phyloP scores from a whole-genome alignment of 2,888 invertebrate genomes.

The Macaria liturata region DNA sequence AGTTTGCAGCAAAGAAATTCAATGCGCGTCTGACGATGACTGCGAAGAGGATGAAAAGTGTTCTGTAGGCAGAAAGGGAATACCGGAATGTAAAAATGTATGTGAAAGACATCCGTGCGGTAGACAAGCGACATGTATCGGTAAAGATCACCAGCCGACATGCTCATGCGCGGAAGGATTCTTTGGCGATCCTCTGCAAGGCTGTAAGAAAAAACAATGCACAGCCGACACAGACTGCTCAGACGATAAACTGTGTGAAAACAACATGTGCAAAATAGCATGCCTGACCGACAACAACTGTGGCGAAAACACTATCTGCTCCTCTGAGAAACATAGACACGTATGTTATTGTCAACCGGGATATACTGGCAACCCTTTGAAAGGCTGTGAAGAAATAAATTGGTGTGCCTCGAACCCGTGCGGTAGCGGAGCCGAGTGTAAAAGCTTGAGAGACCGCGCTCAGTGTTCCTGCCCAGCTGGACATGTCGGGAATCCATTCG shows the following conservation, averaged over 20 bases:
- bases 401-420: constrained; percentile 91
- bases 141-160: constrained; percentile 87
- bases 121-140: constrained; percentile 91
- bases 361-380: constrained; percentile 90
- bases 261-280: constrained; percentile 92
- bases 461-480: constrained; percentile 91
- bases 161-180: constrained; percentile 92
- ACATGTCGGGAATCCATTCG: constrained; percentile 93
- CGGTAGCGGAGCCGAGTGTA: constrained; percentile 91
- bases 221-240: constrained; percentile 87
- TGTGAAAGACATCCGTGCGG: constrained; percentile 91
- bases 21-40: constrained; percentile 88
- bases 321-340: constrained; percentile 91
- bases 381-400: constrained; percentile 89
- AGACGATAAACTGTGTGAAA: constrained; percentile 92
- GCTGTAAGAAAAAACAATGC: constrained; percentile 92
- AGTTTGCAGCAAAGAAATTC: constrained; percentile 92
- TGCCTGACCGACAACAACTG: constrained; percentile 93
- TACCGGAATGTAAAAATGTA: constrained; percentile 89
- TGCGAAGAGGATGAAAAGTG: constrained; percentile 90
- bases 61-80: constrained; percentile 85
- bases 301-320: constrained; percentile 92
- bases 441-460: constrained; percentile 90
- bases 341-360: constrained; percentile 93
- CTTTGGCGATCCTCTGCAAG: constrained; percentile 91